These are phyloP conservation scores for Tinamus major DNA, from an alignment of 2,797 vertebrate genomes.

Conservation along the genomic window DNA sequence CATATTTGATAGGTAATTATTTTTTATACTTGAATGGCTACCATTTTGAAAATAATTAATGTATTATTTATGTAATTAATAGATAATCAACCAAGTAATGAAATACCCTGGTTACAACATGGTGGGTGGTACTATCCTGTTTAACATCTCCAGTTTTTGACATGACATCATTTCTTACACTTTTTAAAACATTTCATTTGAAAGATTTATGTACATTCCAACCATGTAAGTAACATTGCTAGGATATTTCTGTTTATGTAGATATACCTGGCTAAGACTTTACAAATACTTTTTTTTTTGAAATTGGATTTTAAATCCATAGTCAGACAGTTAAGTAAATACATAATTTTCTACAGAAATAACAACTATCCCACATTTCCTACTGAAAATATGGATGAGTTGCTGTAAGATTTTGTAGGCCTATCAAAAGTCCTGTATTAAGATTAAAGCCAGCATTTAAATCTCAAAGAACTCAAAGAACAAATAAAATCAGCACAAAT, in stretches of 20 bases:
- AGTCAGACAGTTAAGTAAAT: background rate
- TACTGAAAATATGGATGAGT: background rate
- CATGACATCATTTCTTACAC: background rate
- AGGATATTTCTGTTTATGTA: background rate
- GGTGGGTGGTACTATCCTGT: background rate
- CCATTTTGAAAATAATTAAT: constrained; percentile 64
- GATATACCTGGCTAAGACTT: background rate
- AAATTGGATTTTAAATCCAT: background rate
- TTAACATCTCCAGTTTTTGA: background rate
- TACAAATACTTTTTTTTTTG: background rate
- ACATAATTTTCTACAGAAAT: background rate
- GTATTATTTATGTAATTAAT: constrained; percentile 58
- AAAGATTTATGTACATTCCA: background rate
- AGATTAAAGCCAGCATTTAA: background rate
- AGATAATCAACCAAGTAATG: constrained; percentile 25
- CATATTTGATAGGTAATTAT: constrained; percentile 54
- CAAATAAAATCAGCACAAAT: background rate
- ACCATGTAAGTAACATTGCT: background rate
- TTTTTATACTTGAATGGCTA: constrained; percentile 62
- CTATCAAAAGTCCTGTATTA: background rate
- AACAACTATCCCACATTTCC: background rate
- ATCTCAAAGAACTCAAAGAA: background rate
- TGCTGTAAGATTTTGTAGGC: background rate
- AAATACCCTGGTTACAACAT: constrained; percentile 3
- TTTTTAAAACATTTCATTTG: background rate